Evolutionary conservation across 2,888 invertebrate species (phyloP).

Genomic region (Caenorhabditis sp.): DNA sequence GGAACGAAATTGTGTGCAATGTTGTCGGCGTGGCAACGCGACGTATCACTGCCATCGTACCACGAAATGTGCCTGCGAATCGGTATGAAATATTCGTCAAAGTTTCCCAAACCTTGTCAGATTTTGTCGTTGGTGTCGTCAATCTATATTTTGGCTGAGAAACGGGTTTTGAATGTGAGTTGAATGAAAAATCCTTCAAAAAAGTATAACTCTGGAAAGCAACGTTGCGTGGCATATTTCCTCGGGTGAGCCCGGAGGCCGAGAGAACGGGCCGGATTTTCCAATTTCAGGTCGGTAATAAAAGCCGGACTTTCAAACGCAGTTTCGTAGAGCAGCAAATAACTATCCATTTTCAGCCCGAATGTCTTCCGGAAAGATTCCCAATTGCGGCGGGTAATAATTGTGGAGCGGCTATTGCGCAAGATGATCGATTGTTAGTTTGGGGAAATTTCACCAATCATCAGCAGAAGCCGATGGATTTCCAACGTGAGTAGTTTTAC

Average conservation of each 20-base stretch:
- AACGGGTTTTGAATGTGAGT: background rate
- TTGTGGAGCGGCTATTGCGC: conserved; percentile 51
- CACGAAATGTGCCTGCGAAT: conserved; percentile 46
- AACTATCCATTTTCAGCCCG: no score
- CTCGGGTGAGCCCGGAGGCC: no score
- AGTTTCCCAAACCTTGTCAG: conserved; percentile 37
- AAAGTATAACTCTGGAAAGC: background rate
- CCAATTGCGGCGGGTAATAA: conserved; percentile 53
- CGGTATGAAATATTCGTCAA: conserved; percentile 5
- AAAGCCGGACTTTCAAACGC: no score
- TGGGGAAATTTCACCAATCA: conserved; percentile 64
- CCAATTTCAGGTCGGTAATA: no score
- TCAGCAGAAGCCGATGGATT: conserved; percentile 31
- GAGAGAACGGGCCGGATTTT: no score
- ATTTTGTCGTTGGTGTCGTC: conserved; percentile 44
- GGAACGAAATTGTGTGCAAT: conserved; percentile 33
- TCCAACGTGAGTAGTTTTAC: conserved; percentile 12
- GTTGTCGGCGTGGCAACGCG: conserved; percentile 41
- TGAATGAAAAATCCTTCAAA: background rate
- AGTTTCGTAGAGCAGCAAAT: no score
- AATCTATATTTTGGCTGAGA: conserved; percentile 36
- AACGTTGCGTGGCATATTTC: background rate
- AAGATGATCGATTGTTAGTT: conserved; percentile 53
- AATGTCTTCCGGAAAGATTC: conserved; percentile 11
- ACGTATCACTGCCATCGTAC: conserved; percentile 26